A percentile compares a stretch with the other conserved stretches of the same genome.
Conservation (phyloP, 1,140 invertebrate genomes). For the Leptopilina boulardi region DNA sequence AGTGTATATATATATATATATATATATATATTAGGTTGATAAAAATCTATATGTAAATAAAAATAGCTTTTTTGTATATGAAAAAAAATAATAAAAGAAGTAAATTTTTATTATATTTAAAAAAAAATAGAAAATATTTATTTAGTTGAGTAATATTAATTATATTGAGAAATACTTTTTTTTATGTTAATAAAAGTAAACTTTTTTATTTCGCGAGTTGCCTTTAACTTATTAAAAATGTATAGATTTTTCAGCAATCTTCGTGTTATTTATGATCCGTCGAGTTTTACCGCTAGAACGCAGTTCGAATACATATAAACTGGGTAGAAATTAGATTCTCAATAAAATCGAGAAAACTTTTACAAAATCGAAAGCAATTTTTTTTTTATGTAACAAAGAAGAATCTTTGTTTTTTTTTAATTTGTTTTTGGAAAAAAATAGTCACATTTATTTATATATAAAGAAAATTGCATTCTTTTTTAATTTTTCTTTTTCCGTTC, state of each 20-base stretch:
- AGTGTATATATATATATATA: no score
- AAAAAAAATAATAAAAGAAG: no score
- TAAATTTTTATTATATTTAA: no score
- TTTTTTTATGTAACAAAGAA: background rate
- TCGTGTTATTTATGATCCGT: background rate
- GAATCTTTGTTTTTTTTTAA: background rate
- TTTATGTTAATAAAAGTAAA: no score
- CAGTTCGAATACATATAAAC: background rate
- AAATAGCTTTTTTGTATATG: no score
- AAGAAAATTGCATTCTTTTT: background rate
- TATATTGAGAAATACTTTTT: no score
- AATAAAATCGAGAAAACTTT: background rate
- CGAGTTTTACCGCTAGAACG: constrained; percentile 1
- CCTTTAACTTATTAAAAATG: constrained; percentile 7
- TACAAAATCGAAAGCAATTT: background rate
- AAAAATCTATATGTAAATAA: no score
- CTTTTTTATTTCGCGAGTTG: no score
- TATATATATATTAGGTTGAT: no score
- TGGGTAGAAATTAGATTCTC: background rate
- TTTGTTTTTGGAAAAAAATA: no score
- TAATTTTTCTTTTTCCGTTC: background rate
- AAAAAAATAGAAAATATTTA: no score
- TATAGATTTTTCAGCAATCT: constrained; percentile 28
- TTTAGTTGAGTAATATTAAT: no score
- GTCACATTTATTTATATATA: background rate